phyloP scores from a whole-genome alignment of 1,140 invertebrate species.

The Magallana gigas region DNA sequence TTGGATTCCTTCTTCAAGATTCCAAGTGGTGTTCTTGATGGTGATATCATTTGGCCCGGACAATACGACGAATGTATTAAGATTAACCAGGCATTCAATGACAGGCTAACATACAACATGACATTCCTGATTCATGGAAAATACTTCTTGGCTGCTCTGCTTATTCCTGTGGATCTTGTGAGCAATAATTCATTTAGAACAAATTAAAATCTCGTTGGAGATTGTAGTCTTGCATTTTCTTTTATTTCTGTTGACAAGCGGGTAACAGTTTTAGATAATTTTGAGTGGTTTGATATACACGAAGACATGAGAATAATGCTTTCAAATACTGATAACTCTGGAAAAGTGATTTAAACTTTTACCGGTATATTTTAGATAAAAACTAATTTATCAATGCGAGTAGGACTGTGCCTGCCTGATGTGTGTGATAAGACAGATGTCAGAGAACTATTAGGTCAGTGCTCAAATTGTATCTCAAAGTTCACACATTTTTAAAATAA shows the following conservation, averaged over 20 bases:
- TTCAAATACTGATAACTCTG: too few relatives aligned
- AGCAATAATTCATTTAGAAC: neutral
- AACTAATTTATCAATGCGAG: neutral
- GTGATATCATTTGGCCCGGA: constrained; percentile 20
- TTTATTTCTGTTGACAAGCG: neutral
- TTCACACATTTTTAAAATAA: too few relatives aligned
- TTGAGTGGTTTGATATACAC: too few relatives aligned
- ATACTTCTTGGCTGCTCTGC: neutral
- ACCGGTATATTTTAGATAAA: too few relatives aligned
- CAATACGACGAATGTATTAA: constrained; percentile 5
- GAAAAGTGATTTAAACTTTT: too few relatives aligned
- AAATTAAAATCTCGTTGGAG: too few relatives aligned
- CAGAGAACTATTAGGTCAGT: neutral
- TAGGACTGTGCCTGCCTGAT: neutral
- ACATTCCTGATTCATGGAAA: constrained; percentile 1
- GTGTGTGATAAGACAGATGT: neutral
- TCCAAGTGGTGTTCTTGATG: constrained; percentile 34
- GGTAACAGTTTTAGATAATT: neutral
- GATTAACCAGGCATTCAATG: neutral
- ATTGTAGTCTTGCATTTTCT: too few relatives aligned
- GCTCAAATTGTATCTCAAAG: too few relatives aligned
- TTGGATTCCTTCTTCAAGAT: constrained; percentile 12
- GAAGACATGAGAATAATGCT: neutral
- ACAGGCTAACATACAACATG: neutral
- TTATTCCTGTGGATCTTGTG: neutral